Conservation (phyloP, 92 coral and sea anemone genomes). For the Ricordea florida region DNA sequence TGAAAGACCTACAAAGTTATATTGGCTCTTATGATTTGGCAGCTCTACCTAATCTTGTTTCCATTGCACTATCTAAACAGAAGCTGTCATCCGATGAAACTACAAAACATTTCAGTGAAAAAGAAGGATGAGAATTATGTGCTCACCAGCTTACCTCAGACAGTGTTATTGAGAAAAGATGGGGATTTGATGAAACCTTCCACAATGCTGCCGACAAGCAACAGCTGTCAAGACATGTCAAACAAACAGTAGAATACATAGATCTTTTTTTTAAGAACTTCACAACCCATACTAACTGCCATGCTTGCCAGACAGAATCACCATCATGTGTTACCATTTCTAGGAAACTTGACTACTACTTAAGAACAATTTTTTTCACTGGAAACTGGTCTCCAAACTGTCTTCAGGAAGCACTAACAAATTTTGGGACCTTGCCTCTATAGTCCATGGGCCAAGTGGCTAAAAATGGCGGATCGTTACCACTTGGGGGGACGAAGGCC, state of each 20-base stretch:
- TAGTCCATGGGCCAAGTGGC: too few species aligned
- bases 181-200: conserved; percentile 3
- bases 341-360: conserved; percentile 3
- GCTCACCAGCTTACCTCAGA: background rate
- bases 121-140: conserved; percentile 36
- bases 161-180: background rate
- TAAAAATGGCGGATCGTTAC: too few species aligned
- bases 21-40: conserved; percentile 39
- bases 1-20: conserved; percentile 12
- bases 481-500: too few species aligned
- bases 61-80: conserved; percentile 33
- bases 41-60: conserved; percentile 26
- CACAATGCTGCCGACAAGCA: conserved; percentile 38
- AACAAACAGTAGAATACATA: conserved; percentile 51
- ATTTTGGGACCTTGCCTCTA: too few species aligned
- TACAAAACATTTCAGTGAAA: background rate
- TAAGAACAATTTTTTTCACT: conserved; percentile 9
- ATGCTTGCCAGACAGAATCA: conserved; percentile 13
- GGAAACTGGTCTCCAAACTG: conserved; percentile 10
- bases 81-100: background rate
- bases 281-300: conserved; percentile 31
- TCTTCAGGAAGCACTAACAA: conserved; percentile 8
- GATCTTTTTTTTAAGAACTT: conserved; percentile 41
- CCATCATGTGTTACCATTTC: too few species aligned
- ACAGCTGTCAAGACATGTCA: conserved; percentile 49